A percentile compares a stretch with the other conserved stretches of the same genome.
These are phyloP conservation scores for Pygoscelis adeliae DNA, from an alignment of 2,113 vertebrate genomes.

Conservation along the genomic window DNA sequence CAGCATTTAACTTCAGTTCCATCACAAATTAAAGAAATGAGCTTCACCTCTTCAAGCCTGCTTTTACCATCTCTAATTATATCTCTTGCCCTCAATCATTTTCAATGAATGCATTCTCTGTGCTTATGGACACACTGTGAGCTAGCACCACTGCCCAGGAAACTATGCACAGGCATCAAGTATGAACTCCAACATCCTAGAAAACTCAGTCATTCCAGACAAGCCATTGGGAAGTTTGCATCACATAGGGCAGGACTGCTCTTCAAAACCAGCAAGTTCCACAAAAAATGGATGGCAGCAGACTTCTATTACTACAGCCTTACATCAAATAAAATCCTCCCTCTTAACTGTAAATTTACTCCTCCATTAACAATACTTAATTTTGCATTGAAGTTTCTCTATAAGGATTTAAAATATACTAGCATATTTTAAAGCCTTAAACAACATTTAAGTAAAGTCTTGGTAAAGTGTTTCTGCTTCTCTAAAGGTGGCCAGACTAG, in stretches of 20 bases:
- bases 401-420: neutral
- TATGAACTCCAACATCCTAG: accelerated
- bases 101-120: neutral
- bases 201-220: neutral
- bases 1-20: neutral
- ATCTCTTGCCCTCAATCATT: neutral
- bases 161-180: accelerated
- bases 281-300: neutral
- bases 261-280: neutral
- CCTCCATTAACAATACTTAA: neutral
- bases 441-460: neutral
- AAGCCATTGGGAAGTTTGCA: neutral
- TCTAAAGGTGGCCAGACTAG: neutral
- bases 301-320: neutral
- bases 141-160: neutral
- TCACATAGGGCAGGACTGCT: neutral
- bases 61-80: neutral
- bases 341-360: neutral
- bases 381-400: neutral
- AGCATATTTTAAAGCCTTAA: neutral
- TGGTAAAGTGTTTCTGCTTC: neutral
- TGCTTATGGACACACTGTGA: accelerated
- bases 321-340: neutral
- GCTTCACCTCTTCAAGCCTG: neutral
- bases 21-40: neutral